Base-by-base conservation (phyloP, 2,888 invertebrate genomes). In the Hemithea aestivaria region DNA sequence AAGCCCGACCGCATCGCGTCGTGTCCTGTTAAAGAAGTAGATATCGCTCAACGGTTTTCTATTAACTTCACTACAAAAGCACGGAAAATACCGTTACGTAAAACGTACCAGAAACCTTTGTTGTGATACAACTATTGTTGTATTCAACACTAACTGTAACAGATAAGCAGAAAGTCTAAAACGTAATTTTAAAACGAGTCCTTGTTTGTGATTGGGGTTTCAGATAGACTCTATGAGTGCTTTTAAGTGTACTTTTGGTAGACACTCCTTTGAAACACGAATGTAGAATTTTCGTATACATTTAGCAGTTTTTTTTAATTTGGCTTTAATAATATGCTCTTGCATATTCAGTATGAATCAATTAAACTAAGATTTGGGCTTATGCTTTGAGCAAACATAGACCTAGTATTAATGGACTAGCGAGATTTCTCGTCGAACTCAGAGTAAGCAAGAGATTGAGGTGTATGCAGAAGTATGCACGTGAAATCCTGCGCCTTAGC, bases 21-120 rank as follows among this genome's bases (percentile, higher is more conserved):
- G 52, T 58, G 51, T 57, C 53, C 57, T 56, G 50, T 70, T 59
- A 66, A 70, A 63, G 62, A 63, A 63, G 51, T 55, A 61, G 72
- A 73, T 73, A 68, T 66, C 69, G 61, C 57, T 66, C 67, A 67
- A 65, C 65, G 50, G 65, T 66, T 73, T 67, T 68, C 72, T 75
- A 73, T 75, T 73, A 73, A 69, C 66, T 68, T 66, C 56, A 62
- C 54, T 57, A 74, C 74, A 74, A 73, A 73, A 65, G 72, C 66
- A 60, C 58, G 63, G 69, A 65, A 70, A 66, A 71, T 74, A 69
- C 78, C 69, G 78, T 78, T 77, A 73, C 72, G 62, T 63, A 68
- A 68, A 73, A 68, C 64, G 75, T 73, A 66, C 68, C 65, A 77
- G 70, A 79, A 78, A 73, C 74, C 66, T 69, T 79, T 76, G 74